Base-by-base conservation (phyloP, 2,797 vertebrate species). In the Oceanodroma leucorhoa region DNA sequence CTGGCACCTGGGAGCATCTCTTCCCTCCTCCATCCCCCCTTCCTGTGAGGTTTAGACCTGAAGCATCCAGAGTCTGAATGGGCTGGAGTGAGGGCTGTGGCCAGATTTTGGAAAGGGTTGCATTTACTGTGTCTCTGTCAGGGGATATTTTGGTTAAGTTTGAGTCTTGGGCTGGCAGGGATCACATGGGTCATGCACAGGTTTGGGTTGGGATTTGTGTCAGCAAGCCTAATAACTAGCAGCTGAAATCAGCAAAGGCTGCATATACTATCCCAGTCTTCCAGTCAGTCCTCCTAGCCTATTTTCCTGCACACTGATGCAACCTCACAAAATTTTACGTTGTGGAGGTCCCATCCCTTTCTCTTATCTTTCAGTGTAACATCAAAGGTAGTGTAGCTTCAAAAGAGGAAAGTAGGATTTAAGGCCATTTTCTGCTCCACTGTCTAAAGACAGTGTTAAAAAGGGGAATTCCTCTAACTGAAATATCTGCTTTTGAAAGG, bases 371-470 rank as follows among this genome's bases (percentile, higher is more conserved):
- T 62, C 48, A 55, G 26, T 58, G 24, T 62, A 83, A 53, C 29
- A 67, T 89, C 55, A 94, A 89, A 73, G 10, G 6, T 5, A 83
- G 20, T 43, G 10, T 14, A 91, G 12, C 16, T 89, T 93, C 84
- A 60, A 91, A 95, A 83, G 30, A 66, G 18, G 18, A 83, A 89
- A 73, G 34, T 55, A 80, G 30, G 19, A 78, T 92, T 87, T 84
- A 79, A 95, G 54, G 24, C 6, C 27, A 38, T 72, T 92, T 79
- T 89, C 29, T 89, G 26, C 38, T 93, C 10, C 5, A 29, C 9
- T 43, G 4, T 75, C 45, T 84, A 67, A 89, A 89, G 38, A 46
- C 2, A 67, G 9, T 48, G 38, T 83, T 93, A 83, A 90, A 87
- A 45, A 89, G 6, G 15, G 17, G 20, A 82, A 66, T 46, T 82